Conservation (phyloP, 2,797 vertebrate genomes). For the Myotis vivesi region DNA sequence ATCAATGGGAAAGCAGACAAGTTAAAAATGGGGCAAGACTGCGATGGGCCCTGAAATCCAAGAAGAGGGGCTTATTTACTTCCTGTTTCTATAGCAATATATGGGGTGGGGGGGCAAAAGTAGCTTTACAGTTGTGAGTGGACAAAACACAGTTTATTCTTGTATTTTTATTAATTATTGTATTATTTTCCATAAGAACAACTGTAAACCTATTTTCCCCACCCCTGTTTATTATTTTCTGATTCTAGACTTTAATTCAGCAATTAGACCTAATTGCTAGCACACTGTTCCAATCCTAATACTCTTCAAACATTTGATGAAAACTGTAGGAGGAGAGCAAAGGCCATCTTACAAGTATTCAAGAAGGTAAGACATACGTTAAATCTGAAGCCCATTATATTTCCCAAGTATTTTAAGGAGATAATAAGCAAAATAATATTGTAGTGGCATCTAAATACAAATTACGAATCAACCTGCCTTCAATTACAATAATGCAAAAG, state of each 20-base stretch:
- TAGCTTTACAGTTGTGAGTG: background rate
- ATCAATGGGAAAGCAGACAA: background rate
- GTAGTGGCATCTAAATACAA: background rate
- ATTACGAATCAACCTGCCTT: background rate
- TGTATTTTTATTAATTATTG: background rate
- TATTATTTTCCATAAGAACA: background rate
- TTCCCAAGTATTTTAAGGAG: background rate
- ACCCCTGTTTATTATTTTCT: background rate
- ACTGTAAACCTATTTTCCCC: background rate
- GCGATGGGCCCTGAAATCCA: background rate
- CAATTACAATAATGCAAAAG: background rate
- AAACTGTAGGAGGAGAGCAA: background rate
- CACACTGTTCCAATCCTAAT: background rate
- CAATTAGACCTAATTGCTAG: background rate
- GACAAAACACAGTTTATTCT: background rate
- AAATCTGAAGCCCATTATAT: background rate
- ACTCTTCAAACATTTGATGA: constrained; percentile 3
- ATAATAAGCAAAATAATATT: background rate
- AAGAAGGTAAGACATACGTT: background rate
- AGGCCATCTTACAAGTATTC: background rate
- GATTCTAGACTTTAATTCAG: background rate
- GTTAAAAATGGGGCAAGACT: background rate
- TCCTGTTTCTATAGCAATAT: background rate
- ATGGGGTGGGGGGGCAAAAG: background rate
- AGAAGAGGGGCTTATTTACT: background rate